Conservation (phyloP, 1,140 invertebrate species). For the Brachionus asplanchnoidis region DNA sequence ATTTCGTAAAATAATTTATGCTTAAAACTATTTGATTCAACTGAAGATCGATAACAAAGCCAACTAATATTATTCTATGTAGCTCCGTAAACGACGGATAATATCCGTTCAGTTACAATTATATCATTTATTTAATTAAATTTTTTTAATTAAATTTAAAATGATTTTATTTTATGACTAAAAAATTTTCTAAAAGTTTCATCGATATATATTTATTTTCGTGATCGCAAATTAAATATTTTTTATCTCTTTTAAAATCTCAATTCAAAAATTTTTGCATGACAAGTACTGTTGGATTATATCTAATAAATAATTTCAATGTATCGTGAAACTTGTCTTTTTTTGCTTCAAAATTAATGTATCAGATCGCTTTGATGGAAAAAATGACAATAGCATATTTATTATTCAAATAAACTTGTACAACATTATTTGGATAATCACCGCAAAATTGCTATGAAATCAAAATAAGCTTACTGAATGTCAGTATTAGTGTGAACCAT, state of each 20-base stretch:
- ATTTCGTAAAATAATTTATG: background rate
- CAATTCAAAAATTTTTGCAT: background rate
- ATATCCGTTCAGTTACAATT: background rate
- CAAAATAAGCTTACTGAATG: background rate
- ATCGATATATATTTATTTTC: background rate
- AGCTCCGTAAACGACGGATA: background rate
- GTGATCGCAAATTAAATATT: background rate
- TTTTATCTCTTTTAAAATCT: background rate
- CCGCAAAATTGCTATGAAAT: background rate
- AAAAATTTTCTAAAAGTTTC: background rate
- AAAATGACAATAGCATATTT: background rate
- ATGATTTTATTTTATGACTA: background rate
- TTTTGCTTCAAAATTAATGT: background rate
- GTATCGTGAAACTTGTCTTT: background rate
- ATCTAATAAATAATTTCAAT: background rate
- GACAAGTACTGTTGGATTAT: background rate
- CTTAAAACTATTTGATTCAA: background rate
- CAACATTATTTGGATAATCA: background rate
- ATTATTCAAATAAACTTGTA: background rate
- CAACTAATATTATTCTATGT: background rate
- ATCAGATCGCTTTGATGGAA: background rate
- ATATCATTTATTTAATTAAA: background rate
- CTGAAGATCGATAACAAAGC: background rate
- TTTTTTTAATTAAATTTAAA: background rate
- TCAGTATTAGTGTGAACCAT: background rate